Evolutionary conservation across 2,797 vertebrate species (phyloP), one percentile per base, ranked within the genome.

Genomic region (Poeciliopsis turneri): DNA sequence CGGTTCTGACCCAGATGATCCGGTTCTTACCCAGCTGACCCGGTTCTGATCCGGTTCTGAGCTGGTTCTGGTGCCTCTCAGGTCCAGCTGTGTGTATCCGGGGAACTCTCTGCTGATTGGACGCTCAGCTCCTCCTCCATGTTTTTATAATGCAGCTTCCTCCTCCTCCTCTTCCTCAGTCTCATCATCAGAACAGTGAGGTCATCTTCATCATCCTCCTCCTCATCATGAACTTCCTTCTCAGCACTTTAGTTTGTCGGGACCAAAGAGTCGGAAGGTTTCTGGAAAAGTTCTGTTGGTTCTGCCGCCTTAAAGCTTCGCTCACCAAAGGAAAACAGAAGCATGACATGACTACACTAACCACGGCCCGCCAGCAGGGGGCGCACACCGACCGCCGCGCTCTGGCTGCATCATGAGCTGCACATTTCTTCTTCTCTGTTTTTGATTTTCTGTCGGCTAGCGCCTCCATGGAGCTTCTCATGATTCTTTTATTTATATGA

Each of bases 401-500:
- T 4, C 79, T 49, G 55, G 36, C 81, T 75, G 74, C 28, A 28
- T 72, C 33, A 0, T 20, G 8, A 70, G 81, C 75, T 78, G 45
- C 53, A 47, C 68, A 6, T 81, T 76, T 78, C 28, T 64, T 71
- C 80, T 78, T 74, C 76, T 79, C 78, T 81, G 64, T 85, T 79
- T 51, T 33, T 23, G 36, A 41, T 66, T 66, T 39, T 23, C 64
- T 84, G 76, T 87, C 69, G 49, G 82, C 88, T 80, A 1, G 23
- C 76, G 9, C 61, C 36, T 66, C 64, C 64, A 68, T 90, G 85
- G 77, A 85, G 87, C 90, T 94, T 92, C 94, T 82, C 90, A 91
- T 75, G 83, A 91, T 87, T 78, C 75, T 77, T 20, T 76, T 87
- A 83, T 94, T 75, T 95, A 94, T 97, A 95, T 94, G 23, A 80